Percentiles rank a stretch among this genome's conserved stretches.
Evolutionary conservation across 2,888 invertebrate genomes (phyloP).

Genomic region (Zelleria hepariella): DNA sequence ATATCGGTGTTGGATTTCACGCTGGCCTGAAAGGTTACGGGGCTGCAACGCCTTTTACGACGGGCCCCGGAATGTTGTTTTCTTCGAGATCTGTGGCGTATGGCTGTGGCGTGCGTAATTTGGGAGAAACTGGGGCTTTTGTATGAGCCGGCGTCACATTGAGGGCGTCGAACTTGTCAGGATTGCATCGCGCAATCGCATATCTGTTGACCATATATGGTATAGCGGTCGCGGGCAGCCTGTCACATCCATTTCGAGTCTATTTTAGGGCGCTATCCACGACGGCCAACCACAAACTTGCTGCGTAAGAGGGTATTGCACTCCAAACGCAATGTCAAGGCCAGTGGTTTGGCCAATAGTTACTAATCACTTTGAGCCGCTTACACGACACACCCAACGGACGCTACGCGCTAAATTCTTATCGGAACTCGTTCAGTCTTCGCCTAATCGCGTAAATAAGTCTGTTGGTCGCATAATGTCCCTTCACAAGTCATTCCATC

Average conservation of each 20-base stretch:
- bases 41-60: conserved; percentile 64
- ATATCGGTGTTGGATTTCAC: conserved; percentile 66
- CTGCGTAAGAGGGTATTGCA: conserved; percentile 32
- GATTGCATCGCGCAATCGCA: conserved; percentile 66
- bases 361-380: not conserved
- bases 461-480: not conserved
- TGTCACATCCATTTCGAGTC: conserved; percentile 44
- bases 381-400: not conserved
- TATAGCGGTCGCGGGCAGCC: conserved; percentile 41
- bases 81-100: conserved; percentile 13
- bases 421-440: not conserved
- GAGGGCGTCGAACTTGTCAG: conserved; percentile 59
- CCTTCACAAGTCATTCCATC: not conserved
- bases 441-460: not conserved
- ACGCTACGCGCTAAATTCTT: not conserved
- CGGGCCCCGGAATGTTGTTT: conserved; percentile 18
- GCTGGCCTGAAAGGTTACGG: conserved; percentile 53
- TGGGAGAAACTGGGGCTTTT: conserved; percentile 23
- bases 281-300: not conserved
- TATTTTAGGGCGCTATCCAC: conserved; percentile 14
- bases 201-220: conserved; percentile 63
- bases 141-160: conserved; percentile 27
- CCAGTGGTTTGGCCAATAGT: conserved; percentile 16
- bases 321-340: conserved; percentile 46
- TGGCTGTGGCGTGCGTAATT: conserved; percentile 11